Base-by-base conservation (phyloP, 1,140 invertebrate species). In the Bombus vancouverensis region DNA sequence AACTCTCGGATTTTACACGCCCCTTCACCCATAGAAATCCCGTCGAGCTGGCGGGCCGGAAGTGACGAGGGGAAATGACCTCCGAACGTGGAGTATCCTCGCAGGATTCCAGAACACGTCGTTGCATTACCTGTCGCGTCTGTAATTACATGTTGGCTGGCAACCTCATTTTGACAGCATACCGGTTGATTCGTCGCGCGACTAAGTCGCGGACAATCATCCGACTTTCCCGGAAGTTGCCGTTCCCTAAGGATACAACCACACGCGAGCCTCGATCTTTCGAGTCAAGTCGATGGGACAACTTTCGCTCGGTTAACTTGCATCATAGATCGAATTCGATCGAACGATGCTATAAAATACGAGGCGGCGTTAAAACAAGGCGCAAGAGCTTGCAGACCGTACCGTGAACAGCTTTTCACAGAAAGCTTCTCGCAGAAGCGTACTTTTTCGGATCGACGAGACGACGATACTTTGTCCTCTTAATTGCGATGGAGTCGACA, bases 21-120 rank as follows among this genome's bases (percentile, higher is more conserved):
- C 62, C 76, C 71, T 53, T 53, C 77, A 13, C 57, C 77, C 53
- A 39, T 71, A n/a, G 85, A 90, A 91, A 91, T 92, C 88, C 75
- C 86, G 57, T 37, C 65, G 83, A 89, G 42, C 83, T 83, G 79
- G 42, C 78, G 42, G 76, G n/a, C 77, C 87, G 86, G 86, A 92
- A 92, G 89, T 89, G 89, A 91, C 86, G 85, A 84, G 84, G 39
- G 86, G 76, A 91, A 91, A 91, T 89, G 83, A 71, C 83, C 75
- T 47, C n/a, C 34, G 85, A 74, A 80, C 81, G 39, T 80, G 12
- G 42, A 37, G 79, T 57, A 62, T 82, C 71, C 65, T 62, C 85
- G 68, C 47, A 57, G 75, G 47, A 87, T 85, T 85, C 76, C 76
- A 22, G 76, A 32, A 73, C 83, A 37, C 83, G 68, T 57, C 75